These are phyloP conservation scores for Caenorhabditis imperialis DNA, from an alignment of 2,888 invertebrate genomes.

Conservation along the genomic window DNA sequence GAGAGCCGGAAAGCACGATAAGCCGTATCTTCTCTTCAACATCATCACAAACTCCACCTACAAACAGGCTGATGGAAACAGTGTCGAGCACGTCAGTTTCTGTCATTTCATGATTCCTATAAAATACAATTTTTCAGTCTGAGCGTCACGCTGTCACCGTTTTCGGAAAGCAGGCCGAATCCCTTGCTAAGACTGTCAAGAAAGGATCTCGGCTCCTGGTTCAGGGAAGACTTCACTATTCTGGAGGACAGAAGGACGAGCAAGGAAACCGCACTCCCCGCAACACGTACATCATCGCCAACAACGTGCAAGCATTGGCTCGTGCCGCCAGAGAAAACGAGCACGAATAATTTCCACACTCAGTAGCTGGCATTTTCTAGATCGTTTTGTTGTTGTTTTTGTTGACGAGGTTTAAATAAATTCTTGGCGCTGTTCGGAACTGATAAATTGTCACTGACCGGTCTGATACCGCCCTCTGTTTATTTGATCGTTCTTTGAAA, in stretches of 20 bases:
- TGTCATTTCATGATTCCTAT: too few species aligned
- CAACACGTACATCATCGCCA: slow-evolving; percentile 66
- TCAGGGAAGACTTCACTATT: slow-evolving; percentile 68
- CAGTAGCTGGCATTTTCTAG: neutral
- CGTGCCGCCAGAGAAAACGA: slow-evolving; percentile 27
- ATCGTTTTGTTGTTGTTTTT: slow-evolving; percentile 37
- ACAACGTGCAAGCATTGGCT: slow-evolving; percentile 59
- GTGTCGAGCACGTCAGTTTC: slow-evolving; percentile 31
- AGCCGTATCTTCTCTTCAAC: slow-evolving; percentile 64
- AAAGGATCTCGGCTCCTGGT: slow-evolving; percentile 69
- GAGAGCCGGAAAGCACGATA: slow-evolving; percentile 60
- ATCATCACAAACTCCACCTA: slow-evolving; percentile 67
- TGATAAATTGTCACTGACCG: neutral
- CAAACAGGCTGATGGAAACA: slow-evolving; percentile 44
- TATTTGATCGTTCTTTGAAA: slow-evolving; percentile 41
- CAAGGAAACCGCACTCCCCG: slow-evolving; percentile 64
- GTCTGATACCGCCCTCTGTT: neutral
- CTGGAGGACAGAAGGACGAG: slow-evolving; percentile 63
- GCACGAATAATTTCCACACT: slow-evolving; percentile 5
- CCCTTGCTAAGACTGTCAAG: slow-evolving; percentile 50
- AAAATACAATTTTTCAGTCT: slow-evolving; percentile 29
- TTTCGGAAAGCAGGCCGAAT: slow-evolving; percentile 65
- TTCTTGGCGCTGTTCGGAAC: too few species aligned
- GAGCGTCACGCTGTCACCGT: slow-evolving; percentile 65
- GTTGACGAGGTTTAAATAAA: slow-evolving; percentile 38